These are phyloP conservation scores for Lochmaea crataegi DNA, from an alignment of 2,888 invertebrate species.

Conservation along the genomic window DNA sequence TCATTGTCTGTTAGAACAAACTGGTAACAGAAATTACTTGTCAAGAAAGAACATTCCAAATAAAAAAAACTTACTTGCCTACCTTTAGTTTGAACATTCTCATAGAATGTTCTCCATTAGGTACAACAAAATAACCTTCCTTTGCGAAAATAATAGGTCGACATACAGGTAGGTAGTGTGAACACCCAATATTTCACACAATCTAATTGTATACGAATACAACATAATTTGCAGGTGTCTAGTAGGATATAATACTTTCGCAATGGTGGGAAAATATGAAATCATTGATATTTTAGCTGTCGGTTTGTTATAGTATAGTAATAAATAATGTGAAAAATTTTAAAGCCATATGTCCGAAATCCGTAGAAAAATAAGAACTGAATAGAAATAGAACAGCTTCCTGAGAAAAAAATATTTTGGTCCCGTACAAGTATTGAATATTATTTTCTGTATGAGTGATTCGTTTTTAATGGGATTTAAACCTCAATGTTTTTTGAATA, in stretches of 20 bases:
- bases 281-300: not conserved
- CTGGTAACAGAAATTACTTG: not conserved
- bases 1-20: not conserved
- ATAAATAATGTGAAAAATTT: not conserved
- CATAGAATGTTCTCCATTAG: not conserved
- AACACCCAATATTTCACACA: not conserved
- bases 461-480: too few species aligned
- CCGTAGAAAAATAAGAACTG: not conserved
- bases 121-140: not conserved
- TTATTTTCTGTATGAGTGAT: too few species aligned
- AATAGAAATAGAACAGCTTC: not conserved
- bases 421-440: too few species aligned
- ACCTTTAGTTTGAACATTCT: not conserved
- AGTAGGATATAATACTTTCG: not conserved
- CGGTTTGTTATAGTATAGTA: not conserved
- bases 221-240: slow-evolving; percentile 1
- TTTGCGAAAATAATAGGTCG: not conserved
- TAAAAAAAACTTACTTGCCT: too few species aligned
- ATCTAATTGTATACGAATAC: not conserved
- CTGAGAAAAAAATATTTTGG: too few species aligned
- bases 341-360: too few species aligned
- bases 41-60: too few species aligned
- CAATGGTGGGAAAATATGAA: slow-evolving; percentile 1
- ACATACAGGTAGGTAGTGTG: not conserved
- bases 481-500: too few species aligned